Conservation (phyloP, 2,113 vertebrate genomes). For the Solenodon paradoxus region DNA sequence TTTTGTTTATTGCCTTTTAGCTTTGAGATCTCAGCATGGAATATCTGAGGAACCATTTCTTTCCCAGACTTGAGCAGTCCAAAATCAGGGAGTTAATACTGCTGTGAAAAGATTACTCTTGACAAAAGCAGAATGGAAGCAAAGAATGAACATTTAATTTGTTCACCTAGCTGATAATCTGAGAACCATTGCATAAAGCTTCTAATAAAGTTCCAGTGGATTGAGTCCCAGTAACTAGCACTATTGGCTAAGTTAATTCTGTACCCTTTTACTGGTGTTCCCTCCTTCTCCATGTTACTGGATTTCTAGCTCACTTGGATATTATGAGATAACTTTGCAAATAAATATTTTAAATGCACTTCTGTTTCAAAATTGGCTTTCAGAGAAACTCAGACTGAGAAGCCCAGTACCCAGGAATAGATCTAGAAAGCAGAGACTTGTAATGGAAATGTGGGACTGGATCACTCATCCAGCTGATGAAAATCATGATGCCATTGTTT, state of each 20-base stretch:
- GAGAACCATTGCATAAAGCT: neutral
- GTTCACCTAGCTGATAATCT: neutral
- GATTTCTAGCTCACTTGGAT: neutral
- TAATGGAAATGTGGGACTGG: neutral
- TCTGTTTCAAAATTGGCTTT: neutral
- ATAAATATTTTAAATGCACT: neutral
- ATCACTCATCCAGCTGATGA: neutral
- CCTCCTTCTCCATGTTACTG: neutral
- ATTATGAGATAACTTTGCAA: neutral
- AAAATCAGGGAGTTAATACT: neutral
- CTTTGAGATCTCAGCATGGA: neutral
- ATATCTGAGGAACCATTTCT: neutral
- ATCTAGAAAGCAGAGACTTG: neutral
- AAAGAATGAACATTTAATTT: neutral
- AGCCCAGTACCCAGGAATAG: neutral
- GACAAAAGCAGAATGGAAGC: neutral
- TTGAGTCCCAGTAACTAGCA: neutral
- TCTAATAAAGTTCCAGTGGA: neutral
- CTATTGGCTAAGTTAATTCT: neutral
- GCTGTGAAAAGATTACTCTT: neutral
- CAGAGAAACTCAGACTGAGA: neutral
- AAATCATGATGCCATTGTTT: neutral
- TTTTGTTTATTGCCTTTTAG: neutral
- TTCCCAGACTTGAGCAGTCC: neutral
- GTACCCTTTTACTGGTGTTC: neutral